Conservation (phyloP, 2,113 vertebrate genomes). For the Ascaphus truei region DNA sequence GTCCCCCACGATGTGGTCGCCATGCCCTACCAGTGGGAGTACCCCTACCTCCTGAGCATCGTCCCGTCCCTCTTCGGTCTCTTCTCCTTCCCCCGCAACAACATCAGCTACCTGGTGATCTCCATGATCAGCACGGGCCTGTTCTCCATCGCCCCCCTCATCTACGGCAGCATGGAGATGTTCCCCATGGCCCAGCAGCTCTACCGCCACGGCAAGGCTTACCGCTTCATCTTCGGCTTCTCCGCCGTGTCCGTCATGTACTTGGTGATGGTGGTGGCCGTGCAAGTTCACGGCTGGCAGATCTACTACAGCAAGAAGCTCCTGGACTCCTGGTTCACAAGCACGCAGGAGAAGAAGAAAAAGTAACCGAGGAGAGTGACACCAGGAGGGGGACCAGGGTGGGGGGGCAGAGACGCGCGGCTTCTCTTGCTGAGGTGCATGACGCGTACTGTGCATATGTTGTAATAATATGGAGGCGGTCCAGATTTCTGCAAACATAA, state of each 20-base stretch:
- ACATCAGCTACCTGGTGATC: slow-evolving; percentile 93
- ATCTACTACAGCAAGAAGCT: slow-evolving; percentile 98
- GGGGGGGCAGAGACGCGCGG: background rate
- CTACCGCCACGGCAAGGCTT: slow-evolving; percentile 89
- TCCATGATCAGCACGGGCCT: slow-evolving; percentile 94
- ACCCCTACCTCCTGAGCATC: slow-evolving; percentile 88
- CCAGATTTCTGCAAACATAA: too few relatives aligned
- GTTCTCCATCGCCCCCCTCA: slow-evolving; percentile 85
- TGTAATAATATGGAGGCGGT: too few relatives aligned
- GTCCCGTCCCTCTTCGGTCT: slow-evolving; percentile 81
- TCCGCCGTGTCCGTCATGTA: slow-evolving; percentile 89
- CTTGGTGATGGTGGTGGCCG: slow-evolving; percentile 79
- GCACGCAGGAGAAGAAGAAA: slow-evolving; percentile 94
- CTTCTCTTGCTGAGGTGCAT: background rate
- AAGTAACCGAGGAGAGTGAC: slow-evolving; percentile 62
- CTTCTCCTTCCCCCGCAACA: slow-evolving; percentile 88
- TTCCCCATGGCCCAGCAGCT: slow-evolving; percentile 93
- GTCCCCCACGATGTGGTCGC: slow-evolving; percentile 84
- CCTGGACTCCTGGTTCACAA: slow-evolving; percentile 92
- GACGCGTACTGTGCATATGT: background rate
- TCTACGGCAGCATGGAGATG: slow-evolving; percentile 97
- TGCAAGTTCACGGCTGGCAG: slow-evolving; percentile 94
- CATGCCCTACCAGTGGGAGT: slow-evolving; percentile 94
- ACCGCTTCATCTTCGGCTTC: slow-evolving; percentile 90
- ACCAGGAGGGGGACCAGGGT: too few relatives aligned